Evolutionary conservation across 2,113 vertebrate genomes (phyloP).

Genomic region (Macroglossus sobrinus): DNA sequence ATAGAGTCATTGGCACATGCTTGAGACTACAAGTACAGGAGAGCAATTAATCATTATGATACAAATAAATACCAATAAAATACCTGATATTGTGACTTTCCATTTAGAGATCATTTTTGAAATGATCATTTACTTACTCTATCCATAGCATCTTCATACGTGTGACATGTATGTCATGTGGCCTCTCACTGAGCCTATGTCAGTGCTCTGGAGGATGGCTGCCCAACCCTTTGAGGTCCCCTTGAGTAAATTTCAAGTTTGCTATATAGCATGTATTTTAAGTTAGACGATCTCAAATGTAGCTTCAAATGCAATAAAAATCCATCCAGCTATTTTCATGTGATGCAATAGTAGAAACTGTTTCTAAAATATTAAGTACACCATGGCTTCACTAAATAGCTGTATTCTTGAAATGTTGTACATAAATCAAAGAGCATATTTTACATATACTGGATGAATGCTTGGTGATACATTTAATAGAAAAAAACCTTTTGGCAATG

Average conservation of each 20-base stretch:
- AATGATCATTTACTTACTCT: background rate
- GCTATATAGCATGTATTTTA: background rate
- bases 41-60: background rate
- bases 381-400: background rate
- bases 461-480: background rate
- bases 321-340: background rate
- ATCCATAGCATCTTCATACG: background rate
- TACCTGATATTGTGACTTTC: background rate
- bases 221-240: background rate
- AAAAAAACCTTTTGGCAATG: background rate
- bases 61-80: background rate
- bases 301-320: conserved; percentile 10
- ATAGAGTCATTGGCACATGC: background rate
- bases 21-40: background rate
- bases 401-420: background rate
- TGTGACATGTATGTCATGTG: background rate
- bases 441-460: background rate
- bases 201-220: background rate
- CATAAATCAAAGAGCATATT: background rate
- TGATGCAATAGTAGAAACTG: background rate
- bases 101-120: background rate
- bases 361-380: conserved; percentile 13
- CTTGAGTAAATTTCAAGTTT: background rate
- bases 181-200: background rate
- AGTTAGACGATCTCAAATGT: background rate